Evolutionary conservation across 2,113 vertebrate species (phyloP).

Genomic region (Oreocharis arfaki): DNA sequence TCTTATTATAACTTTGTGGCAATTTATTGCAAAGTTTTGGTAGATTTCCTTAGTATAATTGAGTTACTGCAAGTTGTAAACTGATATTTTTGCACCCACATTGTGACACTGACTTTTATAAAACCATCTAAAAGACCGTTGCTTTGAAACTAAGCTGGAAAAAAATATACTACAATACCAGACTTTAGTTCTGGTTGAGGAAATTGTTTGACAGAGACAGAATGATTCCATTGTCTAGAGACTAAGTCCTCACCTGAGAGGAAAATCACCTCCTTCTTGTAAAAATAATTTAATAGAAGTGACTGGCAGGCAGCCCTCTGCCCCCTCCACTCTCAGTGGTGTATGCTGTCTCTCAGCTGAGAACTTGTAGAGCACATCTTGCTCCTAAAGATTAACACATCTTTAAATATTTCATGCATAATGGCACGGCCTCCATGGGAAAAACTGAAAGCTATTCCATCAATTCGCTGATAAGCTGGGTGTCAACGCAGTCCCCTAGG

Average conservation of each 20-base stretch:
- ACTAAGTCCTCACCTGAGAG: background rate
- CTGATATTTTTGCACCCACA: background rate
- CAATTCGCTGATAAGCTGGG: background rate
- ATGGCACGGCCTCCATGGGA: background rate
- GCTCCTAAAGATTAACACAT: background rate
- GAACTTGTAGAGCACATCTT: background rate
- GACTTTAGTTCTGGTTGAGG: constrained; percentile 18
- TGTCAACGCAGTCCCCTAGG: background rate
- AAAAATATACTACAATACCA: background rate
- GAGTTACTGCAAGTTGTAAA: background rate
- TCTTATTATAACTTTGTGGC: background rate
- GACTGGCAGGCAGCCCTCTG: background rate
- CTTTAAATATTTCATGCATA: background rate
- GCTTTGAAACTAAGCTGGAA: background rate
- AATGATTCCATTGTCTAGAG: constrained; percentile 4
- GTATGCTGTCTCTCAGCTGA: background rate
- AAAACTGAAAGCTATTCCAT: background rate
- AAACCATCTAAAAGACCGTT: background rate
- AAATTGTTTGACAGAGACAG: constrained; percentile 16
- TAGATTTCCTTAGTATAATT: background rate
- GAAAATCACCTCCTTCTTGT: constrained; percentile 7
- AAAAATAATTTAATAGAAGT: background rate
- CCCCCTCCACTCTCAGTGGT: background rate
- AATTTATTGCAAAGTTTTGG: constrained; percentile 7
- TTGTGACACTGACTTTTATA: background rate